phyloP scores from a whole-genome alignment of 2,888 invertebrate genomes.

The Pyrrhia umbra region DNA sequence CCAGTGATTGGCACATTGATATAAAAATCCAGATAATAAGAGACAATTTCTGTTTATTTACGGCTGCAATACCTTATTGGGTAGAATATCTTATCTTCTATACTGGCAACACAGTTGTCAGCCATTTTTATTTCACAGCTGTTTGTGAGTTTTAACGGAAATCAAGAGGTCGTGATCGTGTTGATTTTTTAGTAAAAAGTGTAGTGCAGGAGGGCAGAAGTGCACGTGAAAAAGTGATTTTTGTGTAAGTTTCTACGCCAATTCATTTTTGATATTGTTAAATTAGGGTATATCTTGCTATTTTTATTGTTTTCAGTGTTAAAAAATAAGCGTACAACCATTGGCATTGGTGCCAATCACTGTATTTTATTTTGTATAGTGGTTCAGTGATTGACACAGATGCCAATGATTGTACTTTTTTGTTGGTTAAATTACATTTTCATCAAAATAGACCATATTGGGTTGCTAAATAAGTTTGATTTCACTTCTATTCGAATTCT shows the following conservation, averaged over 20 bases:
- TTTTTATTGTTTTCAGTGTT: conserved; percentile 43
- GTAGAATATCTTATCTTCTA: conserved; percentile 40
- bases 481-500: conserved; percentile 42
- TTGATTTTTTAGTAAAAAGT: conserved; percentile 41
- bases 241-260: conserved; percentile 42
- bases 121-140: conserved; percentile 36
- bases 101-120: conserved; percentile 42
- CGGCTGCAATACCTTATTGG: conserved; percentile 31
- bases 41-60: conserved; percentile 46
- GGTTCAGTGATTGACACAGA: conserved; percentile 31
- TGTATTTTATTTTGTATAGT: conserved; percentile 42
- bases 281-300: conserved; percentile 42
- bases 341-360: conserved; percentile 42
- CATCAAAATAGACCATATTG: conserved; percentile 45
- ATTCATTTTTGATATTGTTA: conserved; percentile 43
- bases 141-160: conserved; percentile 27
- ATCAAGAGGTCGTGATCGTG: conserved; percentile 31
- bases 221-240: conserved; percentile 43
- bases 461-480: conserved; percentile 44
- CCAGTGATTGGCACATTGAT: conserved; percentile 39
- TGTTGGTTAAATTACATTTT: conserved; percentile 42
- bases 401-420: conserved; percentile 48
- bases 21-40: conserved; percentile 40
- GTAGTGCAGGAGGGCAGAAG: conserved; percentile 39
- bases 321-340: conserved; percentile 39